Base-by-base conservation (phyloP, 2,113 vertebrate genomes). In the Cairina moschata region DNA sequence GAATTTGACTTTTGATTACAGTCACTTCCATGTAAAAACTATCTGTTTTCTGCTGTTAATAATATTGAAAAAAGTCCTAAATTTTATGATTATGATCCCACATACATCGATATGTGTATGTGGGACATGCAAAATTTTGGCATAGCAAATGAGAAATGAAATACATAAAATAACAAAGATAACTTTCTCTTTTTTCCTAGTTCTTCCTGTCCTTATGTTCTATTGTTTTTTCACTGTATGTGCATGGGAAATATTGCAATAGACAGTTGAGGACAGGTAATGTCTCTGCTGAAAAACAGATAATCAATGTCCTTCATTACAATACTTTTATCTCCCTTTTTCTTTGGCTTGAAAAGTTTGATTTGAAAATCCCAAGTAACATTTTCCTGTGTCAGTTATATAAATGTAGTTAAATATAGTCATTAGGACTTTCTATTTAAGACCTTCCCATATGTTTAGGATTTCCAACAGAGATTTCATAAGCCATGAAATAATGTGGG, bases 381-480 rank as follows among this genome's bases (percentile, higher is more conserved):
- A 20, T 86, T 72, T 78, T 89, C n/a, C 46, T 31, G 10, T 38
- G n/a, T 72, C 56, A 60, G 52, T 86, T 83, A 71, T 14, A 68
- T 31, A 86, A 95, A 81, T 74, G 34, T 38, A 83, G 42, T 68
- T 88, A 78, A 86, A 42, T 55, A 63, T 7, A 88, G 56, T 67
- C 18, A 86, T 85, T 83, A 76, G 55, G 31, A 80, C 85, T 80
- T 91, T 80, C 11, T 78, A 14, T 82, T 86, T 84, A 78, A 81
- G 32, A 78, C 32, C 10, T 87, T 74, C n/a, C 58, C 52, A 55
- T 75, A 63, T 81, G 10, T 50, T 96, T 82, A 94, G 22, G 74
- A 79, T 84, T 94, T 94, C 69, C 32, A 67, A 26, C 18, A 34
- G 36, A 81, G 59, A 77, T 81, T 94, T 95, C 78, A 84, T 46